Base-by-base conservation (phyloP, 2,888 invertebrate species). In the Rotaria sp. region DNA sequence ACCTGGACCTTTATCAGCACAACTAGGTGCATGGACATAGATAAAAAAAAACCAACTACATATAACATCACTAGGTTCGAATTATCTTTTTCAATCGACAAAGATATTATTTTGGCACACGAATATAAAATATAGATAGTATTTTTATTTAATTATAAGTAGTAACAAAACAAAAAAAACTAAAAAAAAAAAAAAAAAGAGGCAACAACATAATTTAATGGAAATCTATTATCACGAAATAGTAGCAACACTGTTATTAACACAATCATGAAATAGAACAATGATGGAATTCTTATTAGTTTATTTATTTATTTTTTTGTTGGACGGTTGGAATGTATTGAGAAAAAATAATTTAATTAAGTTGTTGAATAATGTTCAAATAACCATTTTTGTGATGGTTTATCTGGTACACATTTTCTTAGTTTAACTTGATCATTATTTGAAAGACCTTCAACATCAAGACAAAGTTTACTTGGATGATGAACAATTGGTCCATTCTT, bases 391-490 rank as follows among this genome's bases (percentile, higher is more conserved):
- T 91, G 91, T 11, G 90, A 88, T 50, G 67, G 57, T 45, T 75
- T 87, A 52, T 85, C 67, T 3, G 75, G 38, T 84, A 88, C 89
- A 87, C 91, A 91, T 38, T 87, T 88, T 80, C 88, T 89, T 24
- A 91, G 88, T 24, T 88, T 86, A 0, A 91, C 89, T 87, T 89
- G 88, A 30, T 90, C 91, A 3, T 90, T 89, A 45, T 89, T 89
- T 57, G 90, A 89, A 30, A 90, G 87, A 45, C 89, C 89, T 0
- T 88, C 89, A 8, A 88, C 88, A 87, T 92, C 91, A 85, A 92
- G 88, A 88, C 92, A 92, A 86, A 89, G 88, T 18, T 90, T 90
- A 84, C 89, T 90, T 30, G 87, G 87, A n/a, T 88, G 87, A 88
- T 92, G 90, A 30, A 89, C 87, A 84, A 87, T 85, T 24, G 84